Evolutionary conservation across 2,113 vertebrate species (phyloP).

Genomic region (Xenotilapia caudafasciata): DNA sequence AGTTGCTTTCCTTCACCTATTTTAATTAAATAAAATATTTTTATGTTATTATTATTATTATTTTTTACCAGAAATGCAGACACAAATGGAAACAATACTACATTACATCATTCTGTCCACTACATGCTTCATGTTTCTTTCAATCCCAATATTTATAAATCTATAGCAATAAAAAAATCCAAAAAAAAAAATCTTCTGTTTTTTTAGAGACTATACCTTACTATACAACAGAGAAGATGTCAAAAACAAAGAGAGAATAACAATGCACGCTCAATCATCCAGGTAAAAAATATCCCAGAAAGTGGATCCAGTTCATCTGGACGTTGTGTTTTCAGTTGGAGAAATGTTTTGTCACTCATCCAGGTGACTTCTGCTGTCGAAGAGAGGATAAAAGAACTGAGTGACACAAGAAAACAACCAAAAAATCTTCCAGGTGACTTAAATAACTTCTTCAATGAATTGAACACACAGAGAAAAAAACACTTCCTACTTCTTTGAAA

Average conservation of each 20-base stretch:
- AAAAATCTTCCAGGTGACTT: not conserved
- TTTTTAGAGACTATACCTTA: not conserved
- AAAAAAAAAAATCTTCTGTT: not conserved
- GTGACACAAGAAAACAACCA: not conserved
- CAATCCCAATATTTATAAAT: not conserved
- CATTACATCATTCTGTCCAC: not conserved
- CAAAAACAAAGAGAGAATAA: not conserved
- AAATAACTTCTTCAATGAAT: not conserved
- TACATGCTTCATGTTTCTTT: not conserved
- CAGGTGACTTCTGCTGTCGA: rapidly evolving
- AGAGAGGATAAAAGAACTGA: not conserved
- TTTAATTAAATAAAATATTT: not conserved
- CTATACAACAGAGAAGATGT: not conserved
- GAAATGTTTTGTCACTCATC: not conserved
- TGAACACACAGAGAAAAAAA: not conserved
- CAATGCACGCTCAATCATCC: not conserved
- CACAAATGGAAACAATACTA: not conserved
- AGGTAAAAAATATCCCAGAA: not conserved
- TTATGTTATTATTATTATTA: not conserved
- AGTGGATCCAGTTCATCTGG: not conserved
- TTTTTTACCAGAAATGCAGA: not conserved
- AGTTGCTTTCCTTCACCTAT: not conserved
- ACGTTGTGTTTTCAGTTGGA: not conserved
- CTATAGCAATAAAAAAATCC: not conserved
- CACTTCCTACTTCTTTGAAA: not conserved